Base-by-base conservation (phyloP, 1,140 invertebrate species). In the Scaptomyza montana region DNA sequence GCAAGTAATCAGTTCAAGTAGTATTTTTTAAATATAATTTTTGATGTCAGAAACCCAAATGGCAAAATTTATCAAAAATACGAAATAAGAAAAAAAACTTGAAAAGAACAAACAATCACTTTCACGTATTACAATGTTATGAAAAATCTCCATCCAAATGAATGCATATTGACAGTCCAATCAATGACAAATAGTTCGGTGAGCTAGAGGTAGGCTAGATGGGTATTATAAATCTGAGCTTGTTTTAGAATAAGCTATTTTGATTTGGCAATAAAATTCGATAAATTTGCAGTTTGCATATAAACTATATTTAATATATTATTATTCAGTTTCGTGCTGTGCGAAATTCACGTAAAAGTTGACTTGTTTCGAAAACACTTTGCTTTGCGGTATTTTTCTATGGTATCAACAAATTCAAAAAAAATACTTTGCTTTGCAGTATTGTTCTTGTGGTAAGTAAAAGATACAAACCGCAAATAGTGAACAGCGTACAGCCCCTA, bases 401-500 rank as follows among this genome's bases (percentile, higher is more conserved):
- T 16, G 16, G 16, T 8, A 33, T 33, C 30, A 30, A 30, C 30
- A 19, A 43, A 21, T 6, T 16, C 10, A 12, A 16, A 33, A 16
- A 33, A 16, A 16, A 16, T 16, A 16, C 16, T 16, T 16, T 16
- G 3, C 43, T n/a, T 10, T 39, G 12, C 9, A n/a, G 47, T 57
- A 66, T 45, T 72, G 39, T 19, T 12, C 25, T 47, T 39, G 16
- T 36, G 16, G 28, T 63, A 21, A 46, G 39, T 28, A 13, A 28
- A 25, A 25, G 63, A 59, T 59, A 57, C n/a, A 53, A 2, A n/a
- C 13, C 51, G 51, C 51, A 13, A 56, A 9, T 28, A 25, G 36
- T 67, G 55, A 67, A 41, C 69, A 67, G 39, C 55, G 19, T 72
- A 66, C 63, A 25, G 46, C 13, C 12, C 36, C 30, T 54, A 46